phyloP scores from a whole-genome alignment of 2,113 vertebrate species.

The Sardina pilchardus region DNA sequence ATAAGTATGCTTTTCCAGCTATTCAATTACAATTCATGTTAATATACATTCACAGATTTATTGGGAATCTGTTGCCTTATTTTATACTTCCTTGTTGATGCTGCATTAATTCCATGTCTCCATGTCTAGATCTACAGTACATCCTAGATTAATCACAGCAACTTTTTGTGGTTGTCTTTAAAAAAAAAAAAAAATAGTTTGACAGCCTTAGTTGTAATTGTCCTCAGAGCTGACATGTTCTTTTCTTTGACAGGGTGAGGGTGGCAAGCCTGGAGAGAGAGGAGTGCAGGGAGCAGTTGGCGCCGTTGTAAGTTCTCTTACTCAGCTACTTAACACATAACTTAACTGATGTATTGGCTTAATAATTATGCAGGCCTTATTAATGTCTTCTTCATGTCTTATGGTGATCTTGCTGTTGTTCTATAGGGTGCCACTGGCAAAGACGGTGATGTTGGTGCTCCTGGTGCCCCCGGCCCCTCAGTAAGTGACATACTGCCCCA shows the following conservation, averaged over 20 bases:
- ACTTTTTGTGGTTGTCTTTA: no score
- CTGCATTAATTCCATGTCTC: no score
- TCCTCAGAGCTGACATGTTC: neutral
- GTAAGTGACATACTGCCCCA: conserved; percentile 74
- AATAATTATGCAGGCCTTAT: neutral
- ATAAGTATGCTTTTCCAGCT: no score
- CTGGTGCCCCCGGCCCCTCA: conserved; percentile 84
- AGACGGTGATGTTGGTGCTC: conserved; percentile 92
- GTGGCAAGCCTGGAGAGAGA: conserved; percentile 90
- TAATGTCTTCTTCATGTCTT: neutral
- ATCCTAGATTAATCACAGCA: no score
- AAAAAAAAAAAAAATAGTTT: no score
- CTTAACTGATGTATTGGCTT: neutral
- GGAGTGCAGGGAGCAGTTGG: conserved; percentile 86
- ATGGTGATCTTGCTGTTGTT: conserved; percentile 31
- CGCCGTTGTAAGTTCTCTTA: conserved; percentile 75
- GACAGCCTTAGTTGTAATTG: neutral
- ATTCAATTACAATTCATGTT: no score
- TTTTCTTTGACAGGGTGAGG: conserved; percentile 79
- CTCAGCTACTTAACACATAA: neutral
- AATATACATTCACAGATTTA: no score
- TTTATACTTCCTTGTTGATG: no score
- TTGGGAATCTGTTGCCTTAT: no score
- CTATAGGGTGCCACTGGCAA: conserved; percentile 88
- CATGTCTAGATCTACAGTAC: no score